Percentiles rank a stretch among this genome's conserved stretches.
Evolutionary conservation across 2,113 vertebrate species (phyloP).

Genomic region (Hyperopisus bebe): DNA sequence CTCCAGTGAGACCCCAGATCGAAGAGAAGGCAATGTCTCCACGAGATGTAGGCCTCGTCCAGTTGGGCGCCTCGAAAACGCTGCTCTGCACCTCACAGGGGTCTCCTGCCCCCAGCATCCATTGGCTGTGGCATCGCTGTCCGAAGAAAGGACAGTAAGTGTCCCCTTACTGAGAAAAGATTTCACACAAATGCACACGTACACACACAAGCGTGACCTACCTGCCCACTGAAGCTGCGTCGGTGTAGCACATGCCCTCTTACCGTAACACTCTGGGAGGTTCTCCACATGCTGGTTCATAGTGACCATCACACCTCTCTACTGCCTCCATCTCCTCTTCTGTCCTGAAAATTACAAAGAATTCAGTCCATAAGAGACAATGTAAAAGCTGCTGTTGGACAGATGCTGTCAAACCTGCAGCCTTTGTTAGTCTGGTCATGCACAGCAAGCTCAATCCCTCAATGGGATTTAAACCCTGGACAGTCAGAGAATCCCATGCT

Average conservation of each 20-base stretch:
- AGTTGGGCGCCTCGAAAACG: conserved; percentile 67
- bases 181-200: background rate
- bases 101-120: conserved; percentile 73
- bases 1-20: conserved; percentile 84
- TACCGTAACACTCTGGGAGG: background rate
- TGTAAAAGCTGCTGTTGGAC: background rate
- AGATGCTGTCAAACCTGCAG: background rate
- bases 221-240: background rate
- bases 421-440: conserved; percentile 11
- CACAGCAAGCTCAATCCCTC: background rate
- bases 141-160: conserved; percentile 80
- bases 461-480: background rate
- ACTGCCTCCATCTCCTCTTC: conserved; percentile 6
- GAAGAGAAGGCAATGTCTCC: conserved; percentile 80
- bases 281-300: background rate
- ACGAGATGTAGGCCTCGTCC: conserved; percentile 66
- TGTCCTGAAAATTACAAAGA: background rate
- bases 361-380: background rate
- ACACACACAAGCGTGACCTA: background rate
- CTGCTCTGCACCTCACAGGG: conserved; percentile 82
- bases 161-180: background rate
- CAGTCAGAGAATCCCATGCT: background rate
- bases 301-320: conserved; percentile 28
- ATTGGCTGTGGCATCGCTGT: conserved; percentile 85
- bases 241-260: background rate